Evolutionary conservation across 2,888 invertebrate species (phyloP).

Genomic region (Coelopa pilipes): DNA sequence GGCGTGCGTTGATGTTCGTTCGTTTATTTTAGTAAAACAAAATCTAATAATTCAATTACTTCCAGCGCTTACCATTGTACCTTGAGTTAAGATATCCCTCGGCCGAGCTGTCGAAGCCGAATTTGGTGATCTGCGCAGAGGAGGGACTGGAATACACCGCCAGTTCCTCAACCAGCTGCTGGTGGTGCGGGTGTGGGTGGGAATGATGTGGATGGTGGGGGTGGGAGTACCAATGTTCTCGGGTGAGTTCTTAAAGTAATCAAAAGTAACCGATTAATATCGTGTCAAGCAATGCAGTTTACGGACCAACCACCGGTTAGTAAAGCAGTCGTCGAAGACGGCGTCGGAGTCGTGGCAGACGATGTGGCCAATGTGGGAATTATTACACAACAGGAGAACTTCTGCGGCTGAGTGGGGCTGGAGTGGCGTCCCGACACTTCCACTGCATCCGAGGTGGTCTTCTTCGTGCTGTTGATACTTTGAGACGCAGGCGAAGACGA

Average conservation of each 20-base stretch:
- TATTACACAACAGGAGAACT: slow-evolving; percentile 45
- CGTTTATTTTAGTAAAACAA: background rate
- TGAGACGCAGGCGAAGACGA: slow-evolving; percentile 13
- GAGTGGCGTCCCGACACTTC: slow-evolving; percentile 38
- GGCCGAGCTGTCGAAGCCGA: slow-evolving; percentile 62
- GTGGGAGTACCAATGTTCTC: slow-evolving; percentile 54
- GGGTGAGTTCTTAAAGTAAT: slow-evolving; percentile 47
- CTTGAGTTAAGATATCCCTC: slow-evolving; percentile 66
- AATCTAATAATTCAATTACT: slow-evolving; percentile 9
- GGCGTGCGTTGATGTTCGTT: slow-evolving; percentile 11
- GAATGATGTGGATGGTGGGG: slow-evolving; percentile 48
- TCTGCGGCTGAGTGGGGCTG: slow-evolving; percentile 43
- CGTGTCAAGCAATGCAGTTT: background rate
- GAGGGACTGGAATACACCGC: slow-evolving; percentile 59
- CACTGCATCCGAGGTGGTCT: background rate
- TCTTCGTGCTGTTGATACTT: slow-evolving; percentile 1
- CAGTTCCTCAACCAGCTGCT: slow-evolving; percentile 61
- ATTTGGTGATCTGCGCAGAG: slow-evolving; percentile 59
- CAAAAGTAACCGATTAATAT: background rate
- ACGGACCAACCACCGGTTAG: slow-evolving; percentile 32
- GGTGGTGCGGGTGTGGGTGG: slow-evolving; percentile 52
- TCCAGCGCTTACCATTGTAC: slow-evolving; percentile 63
- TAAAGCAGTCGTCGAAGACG: slow-evolving; percentile 44
- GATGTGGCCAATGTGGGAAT: slow-evolving; percentile 35
- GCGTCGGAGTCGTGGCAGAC: slow-evolving; percentile 42